These are phyloP conservation scores for Palythoa heliodiscus DNA, from an alignment of 92 coral and sea anemone species.

Conservation along the genomic window DNA sequence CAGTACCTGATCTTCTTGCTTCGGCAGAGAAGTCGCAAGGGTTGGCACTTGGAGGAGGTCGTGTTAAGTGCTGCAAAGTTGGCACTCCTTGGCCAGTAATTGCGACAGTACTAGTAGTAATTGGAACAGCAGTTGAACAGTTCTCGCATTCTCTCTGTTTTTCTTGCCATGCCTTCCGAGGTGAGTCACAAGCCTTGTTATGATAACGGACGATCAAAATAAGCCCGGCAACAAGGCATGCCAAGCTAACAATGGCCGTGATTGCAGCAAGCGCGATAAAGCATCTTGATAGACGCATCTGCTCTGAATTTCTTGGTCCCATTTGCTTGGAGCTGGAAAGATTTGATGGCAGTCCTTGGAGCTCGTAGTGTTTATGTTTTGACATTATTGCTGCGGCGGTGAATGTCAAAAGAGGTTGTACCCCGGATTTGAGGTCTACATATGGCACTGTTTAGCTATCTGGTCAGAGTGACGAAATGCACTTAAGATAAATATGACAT, in stretches of 20 bases:
- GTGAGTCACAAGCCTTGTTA: background rate
- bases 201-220: constrained; percentile 20
- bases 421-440: constrained; percentile 10
- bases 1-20: constrained; percentile 18
- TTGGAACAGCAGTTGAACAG: background rate
- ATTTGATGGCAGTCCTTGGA: constrained; percentile 5
- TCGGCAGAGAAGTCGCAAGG: constrained; percentile 10
- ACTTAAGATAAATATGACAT: constrained; percentile 32
- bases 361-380: constrained; percentile 17
- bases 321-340: constrained; percentile 13
- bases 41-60: background rate
- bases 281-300: constrained; percentile 8
- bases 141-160: constrained; percentile 7
- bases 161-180: background rate
- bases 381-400: constrained; percentile 31
- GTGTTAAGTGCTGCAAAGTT: background rate
- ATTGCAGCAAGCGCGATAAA: constrained; percentile 14
- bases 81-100: background rate
- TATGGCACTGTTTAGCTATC: constrained; percentile 26
- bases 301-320: background rate
- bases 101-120: background rate
- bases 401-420: constrained; percentile 3
- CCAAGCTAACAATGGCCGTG: constrained; percentile 18
- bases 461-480: constrained; percentile 39
- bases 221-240: constrained; percentile 13